Evolutionary conservation across 2,888 invertebrate genomes (phyloP).

Genomic region (Ptychoptera albimana): DNA sequence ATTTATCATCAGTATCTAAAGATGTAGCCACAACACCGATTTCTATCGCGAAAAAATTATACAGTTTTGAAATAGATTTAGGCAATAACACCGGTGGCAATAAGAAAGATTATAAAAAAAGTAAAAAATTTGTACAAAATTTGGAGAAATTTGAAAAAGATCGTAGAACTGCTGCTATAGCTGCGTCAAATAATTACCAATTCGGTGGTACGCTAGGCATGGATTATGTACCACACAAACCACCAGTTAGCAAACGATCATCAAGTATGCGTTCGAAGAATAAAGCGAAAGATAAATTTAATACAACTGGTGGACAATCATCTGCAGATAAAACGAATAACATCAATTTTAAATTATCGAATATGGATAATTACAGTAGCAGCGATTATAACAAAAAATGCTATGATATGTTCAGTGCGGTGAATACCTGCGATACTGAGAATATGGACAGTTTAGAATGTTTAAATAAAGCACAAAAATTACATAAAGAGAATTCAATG

Average conservation of each 20-base stretch:
- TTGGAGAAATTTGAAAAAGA: slow-evolving; percentile 44
- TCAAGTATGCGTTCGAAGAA: slow-evolving; percentile 44
- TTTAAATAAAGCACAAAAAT: slow-evolving; percentile 23
- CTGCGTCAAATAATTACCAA: slow-evolving; percentile 13
- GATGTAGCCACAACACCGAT: slow-evolving; percentile 9
- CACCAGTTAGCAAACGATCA: slow-evolving; percentile 52
- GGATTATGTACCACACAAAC: slow-evolving; percentile 53
- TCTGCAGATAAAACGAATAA: slow-evolving; percentile 20
- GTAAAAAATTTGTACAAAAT: slow-evolving; percentile 34
- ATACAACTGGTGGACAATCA: slow-evolving; percentile 26
- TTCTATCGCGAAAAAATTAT: slow-evolving; percentile 18
- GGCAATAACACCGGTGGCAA: slow-evolving; percentile 12
- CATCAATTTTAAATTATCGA: too few relatives aligned
- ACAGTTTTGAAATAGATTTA: slow-evolving; percentile 21
- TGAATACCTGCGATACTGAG: slow-evolving; percentile 42
- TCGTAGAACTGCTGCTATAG: slow-evolving; percentile 33
- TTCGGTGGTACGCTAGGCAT: slow-evolving; percentile 31
- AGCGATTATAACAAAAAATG: too few relatives aligned
- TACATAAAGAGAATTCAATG: slow-evolving; percentile 17
- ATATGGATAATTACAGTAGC: too few relatives aligned
- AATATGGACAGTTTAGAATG: slow-evolving; percentile 44
- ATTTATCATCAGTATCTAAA: slow-evolving; percentile 22
- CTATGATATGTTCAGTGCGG: slow-evolving; percentile 39
- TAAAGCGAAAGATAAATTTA: slow-evolving; percentile 29
- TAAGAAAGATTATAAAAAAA: too few relatives aligned